Evolutionary conservation across 2,797 vertebrate genomes (phyloP), one percentile per base, ranked within the genome.

Genomic region (Falco columbarius): DNA sequence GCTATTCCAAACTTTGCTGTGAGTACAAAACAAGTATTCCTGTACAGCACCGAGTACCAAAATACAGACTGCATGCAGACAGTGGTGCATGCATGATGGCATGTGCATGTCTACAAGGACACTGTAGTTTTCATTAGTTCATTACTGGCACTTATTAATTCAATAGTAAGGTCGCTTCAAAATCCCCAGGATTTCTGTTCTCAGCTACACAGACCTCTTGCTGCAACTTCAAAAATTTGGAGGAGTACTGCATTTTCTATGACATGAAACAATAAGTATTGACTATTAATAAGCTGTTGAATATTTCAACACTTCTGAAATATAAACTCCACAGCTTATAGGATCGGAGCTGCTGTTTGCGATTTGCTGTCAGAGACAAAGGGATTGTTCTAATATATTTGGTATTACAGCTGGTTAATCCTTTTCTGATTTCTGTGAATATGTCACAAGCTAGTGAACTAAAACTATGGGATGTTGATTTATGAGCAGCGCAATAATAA

Each of bases 361-460:
- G 86, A 90, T 96, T 93, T 95, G 86, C 91, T 94, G 77, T 92
- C 81, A 82, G 89, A 86, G 94, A 90, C 65, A 92, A 96, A 96
- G 93, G 67, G 77, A 95, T 96, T 95, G 89, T 89, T 96, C 86
- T 95, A 89, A 95, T 95, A 87, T 76, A 51, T 93, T 95, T 92
- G 83, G 93, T 66, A 81, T 94, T 87, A 95, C 47, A 74, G 49
- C 51, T 92, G 93, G 72, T 63, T 92, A 95, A 95, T 95, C 81
- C 71, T 89, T 75, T 70, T 83, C 81, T 93, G 93, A 92, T 85
- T 91, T 91, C 87, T 55, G 56, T 27, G 79, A 87, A 8, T 79
- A 18, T 87, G 72, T 82, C 94, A 94, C 46, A 79, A 91, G 58
- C 47, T 59, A 59, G 29, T 55, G 51, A 94, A 93, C 86, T 75